A percentile compares a stretch with the other conserved stretches of the same genome.
These are phyloP conservation scores for Diplodus sargus DNA, from an alignment of 2,797 vertebrate genomes.

Conservation along the genomic window DNA sequence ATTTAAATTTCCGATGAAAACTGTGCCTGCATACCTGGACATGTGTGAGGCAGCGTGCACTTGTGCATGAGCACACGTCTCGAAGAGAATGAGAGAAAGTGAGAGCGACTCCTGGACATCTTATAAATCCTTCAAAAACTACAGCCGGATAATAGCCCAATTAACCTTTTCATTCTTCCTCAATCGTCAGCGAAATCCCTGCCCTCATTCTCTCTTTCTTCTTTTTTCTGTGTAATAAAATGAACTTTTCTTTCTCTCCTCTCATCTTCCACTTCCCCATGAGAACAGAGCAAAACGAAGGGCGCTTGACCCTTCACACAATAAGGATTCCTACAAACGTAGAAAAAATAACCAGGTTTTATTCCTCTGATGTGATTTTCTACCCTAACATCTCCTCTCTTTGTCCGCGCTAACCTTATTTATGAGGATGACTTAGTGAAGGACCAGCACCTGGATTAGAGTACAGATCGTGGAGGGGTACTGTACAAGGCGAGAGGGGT, in stretches of 20 bases:
- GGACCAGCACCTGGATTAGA: conserved; percentile 59
- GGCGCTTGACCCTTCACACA: conserved; percentile 67
- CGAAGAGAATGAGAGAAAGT: conserved; percentile 79
- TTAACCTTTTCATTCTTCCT: conserved; percentile 88
- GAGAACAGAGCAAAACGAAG: conserved; percentile 68
- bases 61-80: conserved; percentile 65
- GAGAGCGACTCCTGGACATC: conserved; percentile 77
- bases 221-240: conserved; percentile 61
- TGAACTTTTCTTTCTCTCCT: conserved; percentile 59
- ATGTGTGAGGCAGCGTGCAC: conserved; percentile 34
- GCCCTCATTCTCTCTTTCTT: conserved; percentile 52
- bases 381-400: conserved; percentile 57
- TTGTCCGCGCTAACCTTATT: conserved; percentile 74
- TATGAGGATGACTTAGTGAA: conserved; percentile 69
- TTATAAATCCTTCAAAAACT: conserved; percentile 88
- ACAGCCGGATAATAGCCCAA: conserved; percentile 87
- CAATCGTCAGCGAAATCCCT: conserved; percentile 81
- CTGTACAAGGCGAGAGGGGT: conserved; percentile 59
- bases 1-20: conserved; percentile 11
- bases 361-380: conserved; percentile 73
- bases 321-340: conserved; percentile 59
- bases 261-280: conserved; percentile 59
- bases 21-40: conserved; percentile 10
- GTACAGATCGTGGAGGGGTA: conserved; percentile 39
- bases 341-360: conserved; percentile 75